Base-by-base conservation (phyloP, 2,888 invertebrate genomes). In the Drosophila nigritarsus region DNA sequence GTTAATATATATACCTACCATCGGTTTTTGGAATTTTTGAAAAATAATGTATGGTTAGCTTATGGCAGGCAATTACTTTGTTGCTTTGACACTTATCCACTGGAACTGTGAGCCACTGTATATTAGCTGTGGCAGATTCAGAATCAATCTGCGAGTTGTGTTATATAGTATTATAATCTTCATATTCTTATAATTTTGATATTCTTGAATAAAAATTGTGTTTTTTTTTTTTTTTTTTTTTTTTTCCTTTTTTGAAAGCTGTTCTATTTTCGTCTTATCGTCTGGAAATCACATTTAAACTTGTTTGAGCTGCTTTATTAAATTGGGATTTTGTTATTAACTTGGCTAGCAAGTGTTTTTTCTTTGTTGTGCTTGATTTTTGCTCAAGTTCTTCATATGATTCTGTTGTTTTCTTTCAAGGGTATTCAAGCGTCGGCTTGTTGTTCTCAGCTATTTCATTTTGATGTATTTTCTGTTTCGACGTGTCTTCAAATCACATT, bases 401-500 rank as follows among this genome's bases (percentile, higher is more conserved):
- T 45, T 9, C 29, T 30, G 30, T n/a, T 13, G 11, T 30, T 18
- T n/a, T 20, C 7, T 5, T 3, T 15, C 8, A n/a, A 56, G 56
- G 15, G 59, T 59, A 36, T 59, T 15, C 34, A 49, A 59, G 29
- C n/a, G 34, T 29, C 2, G 27, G 13, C n/a, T 0, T 30, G 40
- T 63, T 42, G 49, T 38, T 51, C 38, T 32, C 45, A 72, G 15
- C 2, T 32, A 36, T 65, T 62, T 51, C 32, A 51, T 42, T 59
- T 59, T 20, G 49, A 32, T 45, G 6, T 48, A 7, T 58, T 34
- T 56, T 56, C 24, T 53, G 62, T 66, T 36, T 24, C 56, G 53
- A 45, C 51, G 30, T 63, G 48, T 63, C 65, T 61, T 64, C 32
- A 73, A 77, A 69, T 74, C 65, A 50, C 74, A 85, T 77, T 77